Base-by-base conservation (phyloP, 2,888 invertebrate species). In the Synanthedon tipuliformis region DNA sequence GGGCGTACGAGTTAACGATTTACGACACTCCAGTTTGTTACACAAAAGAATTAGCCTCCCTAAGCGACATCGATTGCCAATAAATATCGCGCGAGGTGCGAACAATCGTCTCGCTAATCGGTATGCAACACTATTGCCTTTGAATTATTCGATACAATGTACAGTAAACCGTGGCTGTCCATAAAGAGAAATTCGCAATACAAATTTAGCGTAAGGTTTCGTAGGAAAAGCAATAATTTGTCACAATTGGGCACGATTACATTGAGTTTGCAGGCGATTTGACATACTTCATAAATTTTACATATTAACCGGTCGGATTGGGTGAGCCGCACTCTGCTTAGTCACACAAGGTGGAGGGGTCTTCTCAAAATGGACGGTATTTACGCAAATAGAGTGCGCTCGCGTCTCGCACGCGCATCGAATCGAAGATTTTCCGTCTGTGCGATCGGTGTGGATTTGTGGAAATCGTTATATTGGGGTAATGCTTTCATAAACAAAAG, bases 401-500 rank as follows among this genome's bases (percentile, higher is more conserved):
- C 66, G 70, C 71, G 68, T 71, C 66, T 66, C 84, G 82, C 85
- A 85, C 78, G 86, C 86, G 84, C 83, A 75, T 73, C 86, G 79
- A 87, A 87, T 87, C 79, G 79, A 73, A 78, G 78, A 79, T 81
- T 84, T 84, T 82, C 85, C 81, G 82, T 76, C 71, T 72, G 71
- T 68, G 71, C 67, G 70, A 81, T 76, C 68, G 60, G 69, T 71
- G 69, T 34, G 34, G 76, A 68, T 85, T 82, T 82, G 86, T 84
- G 83, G 85, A 86, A 85, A 85, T 81, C 76, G 78, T 84, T 87
- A 86, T 34, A 34, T 86, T 85, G 79, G 84, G 81, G 84, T 86
- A 85, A 87, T 86, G 86, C 83, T 80, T 85, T 78, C 83, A 85
- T 85, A 83, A 85, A 87, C 85, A 86, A 85, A 84, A 78, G 77